Evolutionary conservation across 1,140 invertebrate species (phyloP).

Genomic region (Dendrolimus kikuchii): DNA sequence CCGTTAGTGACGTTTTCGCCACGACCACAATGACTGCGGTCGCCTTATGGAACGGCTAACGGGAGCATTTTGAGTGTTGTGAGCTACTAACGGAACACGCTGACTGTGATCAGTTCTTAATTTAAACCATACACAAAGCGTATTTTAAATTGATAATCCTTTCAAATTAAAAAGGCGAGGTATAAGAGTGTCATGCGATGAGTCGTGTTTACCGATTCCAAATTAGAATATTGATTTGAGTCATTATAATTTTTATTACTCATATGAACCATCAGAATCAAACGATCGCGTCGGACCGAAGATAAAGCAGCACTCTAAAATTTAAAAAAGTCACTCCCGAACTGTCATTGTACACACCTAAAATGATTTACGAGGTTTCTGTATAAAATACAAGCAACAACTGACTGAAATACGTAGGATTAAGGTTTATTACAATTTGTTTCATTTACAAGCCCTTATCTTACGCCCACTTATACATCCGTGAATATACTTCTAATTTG

Average conservation of each 20-base stretch:
- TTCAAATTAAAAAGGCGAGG: constrained; percentile 41
- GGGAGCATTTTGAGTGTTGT: no score
- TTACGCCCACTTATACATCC: constrained; percentile 8
- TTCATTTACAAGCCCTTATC: constrained; percentile 16
- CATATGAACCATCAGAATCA: constrained; percentile 4
- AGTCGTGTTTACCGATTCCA: not conserved
- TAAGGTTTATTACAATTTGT: not conserved
- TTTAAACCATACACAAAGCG: no score
- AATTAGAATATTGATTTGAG: not conserved
- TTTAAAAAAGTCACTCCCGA: constrained; percentile 5
- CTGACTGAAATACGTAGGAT: no score
- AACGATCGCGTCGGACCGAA: not conserved
- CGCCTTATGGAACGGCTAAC: no score
- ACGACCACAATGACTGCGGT: no score
- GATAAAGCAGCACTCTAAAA: constrained; percentile 5
- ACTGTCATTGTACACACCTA: constrained; percentile 3
- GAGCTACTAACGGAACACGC: no score
- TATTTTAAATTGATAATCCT: constrained; percentile 24
- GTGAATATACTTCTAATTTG: constrained; percentile 9
- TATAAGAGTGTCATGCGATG: constrained; percentile 25
- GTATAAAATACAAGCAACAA: not conserved
- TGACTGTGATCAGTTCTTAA: no score
- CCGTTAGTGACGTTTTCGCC: no score
- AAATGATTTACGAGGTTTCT: constrained; percentile 3
- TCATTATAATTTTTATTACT: no score